Base-by-base conservation (phyloP, 2,113 vertebrate genomes). In the Orcinus orca region DNA sequence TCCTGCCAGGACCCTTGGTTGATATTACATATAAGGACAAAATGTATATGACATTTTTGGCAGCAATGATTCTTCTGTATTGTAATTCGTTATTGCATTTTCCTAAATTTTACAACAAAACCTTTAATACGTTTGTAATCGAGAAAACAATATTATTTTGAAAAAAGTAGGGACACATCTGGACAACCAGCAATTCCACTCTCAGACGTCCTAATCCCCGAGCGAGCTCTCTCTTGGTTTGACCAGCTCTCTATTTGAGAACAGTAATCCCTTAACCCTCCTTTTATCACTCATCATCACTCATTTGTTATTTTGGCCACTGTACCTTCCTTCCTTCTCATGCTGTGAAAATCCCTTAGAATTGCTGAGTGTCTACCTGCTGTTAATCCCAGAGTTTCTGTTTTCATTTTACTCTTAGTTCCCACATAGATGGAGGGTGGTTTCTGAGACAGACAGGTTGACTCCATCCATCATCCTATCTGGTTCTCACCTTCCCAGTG, bases 361-460 rank as follows among this genome's bases (percentile, higher is more conserved):
- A 62, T n/a, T 97, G 96, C 62, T 3, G 86, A 76, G 21, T 92
- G 88, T 12, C 73, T 68, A 47, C 44, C 60, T 71, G 3, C 0
- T 97, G 94, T 93, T 94, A 88, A 94, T 98, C 91, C 97, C 95
- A 74, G 96, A 95, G 33, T 12, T 60, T 31, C 63, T 77, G 25
- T 53, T 90, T 92, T 41, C 38, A 0, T 63, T 1, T 95, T 68
- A 79, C 92, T 97, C 90, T 94, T 86, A 77, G 74, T 89, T 90
- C 80, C 88, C 65, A 0, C 2, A 6, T 12, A 50, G 62, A 80
- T 74, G 33, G 20, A n/a, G 0, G 62, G 41, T 47, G 60, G 89
- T 70, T 96, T 31, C 53, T 88, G 85, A 86, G 63, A 44, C 55
- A 14, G 12, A 38, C 9, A 79, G 60, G 84, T 88, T 2, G 5